Conservation (phyloP, 2,888 invertebrate genomes). For the Galerucella nymphaeae region DNA sequence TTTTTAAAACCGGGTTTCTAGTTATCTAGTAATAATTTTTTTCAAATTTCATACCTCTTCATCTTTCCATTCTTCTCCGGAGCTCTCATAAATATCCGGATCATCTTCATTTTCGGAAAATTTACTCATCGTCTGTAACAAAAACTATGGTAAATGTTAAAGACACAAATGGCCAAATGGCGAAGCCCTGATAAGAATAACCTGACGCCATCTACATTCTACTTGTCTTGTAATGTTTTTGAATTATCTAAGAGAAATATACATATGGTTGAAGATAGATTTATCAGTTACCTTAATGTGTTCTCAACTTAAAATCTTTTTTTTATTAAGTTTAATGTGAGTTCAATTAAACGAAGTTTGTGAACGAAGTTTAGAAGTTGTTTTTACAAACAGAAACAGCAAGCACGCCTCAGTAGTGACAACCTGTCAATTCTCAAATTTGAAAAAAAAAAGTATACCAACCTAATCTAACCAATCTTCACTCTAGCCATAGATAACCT, state of each 20-base stretch:
- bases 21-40: neutral
- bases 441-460: neutral
- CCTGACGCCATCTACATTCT: slow-evolving; percentile 32
- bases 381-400: slow-evolving; percentile 5
- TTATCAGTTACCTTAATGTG: neutral
- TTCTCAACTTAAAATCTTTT: neutral
- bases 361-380: neutral
- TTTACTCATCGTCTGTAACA: slow-evolving; percentile 39
- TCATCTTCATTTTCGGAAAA: slow-evolving; percentile 62
- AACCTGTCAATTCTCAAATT: slow-evolving; percentile 14
- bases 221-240: neutral
- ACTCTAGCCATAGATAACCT: no score
- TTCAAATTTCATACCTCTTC: slow-evolving; percentile 29
- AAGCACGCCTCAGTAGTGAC: slow-evolving; percentile 30
- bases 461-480: no score
- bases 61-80: slow-evolving; percentile 60
- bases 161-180: neutral
- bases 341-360: no score
- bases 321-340: no score
- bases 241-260: neutral
- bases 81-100: slow-evolving; percentile 60
- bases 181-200: slow-evolving; percentile 2
- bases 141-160: slow-evolving; percentile 2
- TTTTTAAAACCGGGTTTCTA: neutral
- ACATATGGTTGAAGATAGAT: neutral